Percentiles rank a stretch among this genome's conserved stretches.
Evolutionary conservation across 2,888 invertebrate genomes (phyloP).

Genomic region (Megaustenia siamemsis): DNA sequence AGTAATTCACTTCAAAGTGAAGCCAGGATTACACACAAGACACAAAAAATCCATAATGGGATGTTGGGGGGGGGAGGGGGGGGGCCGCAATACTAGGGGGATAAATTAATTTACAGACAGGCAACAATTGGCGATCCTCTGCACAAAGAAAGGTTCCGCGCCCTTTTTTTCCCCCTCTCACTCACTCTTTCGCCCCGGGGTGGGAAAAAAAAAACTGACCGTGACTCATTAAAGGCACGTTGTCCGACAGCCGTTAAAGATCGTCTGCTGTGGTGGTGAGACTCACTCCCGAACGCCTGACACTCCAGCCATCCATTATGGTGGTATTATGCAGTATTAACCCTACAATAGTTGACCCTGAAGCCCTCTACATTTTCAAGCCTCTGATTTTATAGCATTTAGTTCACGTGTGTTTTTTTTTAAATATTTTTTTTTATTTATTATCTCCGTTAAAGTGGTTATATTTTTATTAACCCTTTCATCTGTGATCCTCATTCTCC

Average conservation of each 20-base stretch:
- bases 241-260: slow-evolving; percentile 9
- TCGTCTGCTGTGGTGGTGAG: not conserved
- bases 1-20: slow-evolving; percentile 11
- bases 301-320: too few relatives aligned
- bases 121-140: slow-evolving; percentile 23
- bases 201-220: slow-evolving; percentile 13
- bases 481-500: too few relatives aligned
- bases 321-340: too few relatives aligned
- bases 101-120: slow-evolving; percentile 17
- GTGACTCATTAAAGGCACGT: slow-evolving; percentile 14
- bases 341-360: too few relatives aligned
- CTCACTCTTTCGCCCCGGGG: not conserved
- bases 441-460: too few relatives aligned
- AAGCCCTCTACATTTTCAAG: too few relatives aligned
- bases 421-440: too few relatives aligned
- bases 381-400: too few relatives aligned
- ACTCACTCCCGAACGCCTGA: too few relatives aligned
- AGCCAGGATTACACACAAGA: not conserved
- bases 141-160: not conserved
- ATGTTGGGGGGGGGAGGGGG: not conserved
- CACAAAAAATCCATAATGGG: not conserved
- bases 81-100: not conserved
- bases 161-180: not conserved
- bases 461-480: too few relatives aligned
- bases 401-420: too few relatives aligned